A percentile compares a stretch with the other conserved stretches of the same genome.
phyloP scores from a whole-genome alignment of 2,888 invertebrate species.

The Crocallis elinguaria region DNA sequence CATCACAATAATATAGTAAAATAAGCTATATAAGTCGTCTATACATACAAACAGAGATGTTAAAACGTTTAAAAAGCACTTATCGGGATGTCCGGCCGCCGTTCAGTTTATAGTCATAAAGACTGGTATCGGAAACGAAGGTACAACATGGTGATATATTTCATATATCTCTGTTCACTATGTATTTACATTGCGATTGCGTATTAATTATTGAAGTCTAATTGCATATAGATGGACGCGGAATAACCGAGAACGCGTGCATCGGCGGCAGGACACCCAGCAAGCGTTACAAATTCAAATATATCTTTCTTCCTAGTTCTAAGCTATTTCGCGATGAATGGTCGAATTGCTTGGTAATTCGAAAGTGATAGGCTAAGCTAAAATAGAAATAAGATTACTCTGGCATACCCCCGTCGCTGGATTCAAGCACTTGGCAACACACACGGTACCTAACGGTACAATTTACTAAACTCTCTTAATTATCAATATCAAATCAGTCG shows the following conservation, averaged over 20 bases:
- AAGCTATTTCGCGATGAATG: slow-evolving; percentile 84
- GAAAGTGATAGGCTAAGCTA: slow-evolving; percentile 71
- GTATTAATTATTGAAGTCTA: slow-evolving; percentile 41
- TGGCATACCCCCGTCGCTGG: slow-evolving; percentile 69
- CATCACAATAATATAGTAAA: slow-evolving; percentile 79
- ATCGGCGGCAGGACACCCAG: slow-evolving; percentile 58
- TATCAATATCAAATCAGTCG: slow-evolving; percentile 74
- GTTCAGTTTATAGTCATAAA: slow-evolving; percentile 70
- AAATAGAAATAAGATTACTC: slow-evolving; percentile 74
- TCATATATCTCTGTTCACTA: slow-evolving; percentile 65
- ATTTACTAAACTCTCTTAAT: slow-evolving; percentile 70
- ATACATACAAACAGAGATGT: slow-evolving; percentile 79
- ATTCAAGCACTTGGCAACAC: slow-evolving; percentile 71
- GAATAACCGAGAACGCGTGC: slow-evolving; percentile 55
- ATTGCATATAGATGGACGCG: slow-evolving; percentile 54
- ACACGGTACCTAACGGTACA: slow-evolving; percentile 69
- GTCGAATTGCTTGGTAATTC: slow-evolving; percentile 83
- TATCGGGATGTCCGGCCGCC: slow-evolving; percentile 58
- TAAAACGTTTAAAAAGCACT: slow-evolving; percentile 65
- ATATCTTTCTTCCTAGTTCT: slow-evolving; percentile 73
- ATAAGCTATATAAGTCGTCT: slow-evolving; percentile 79
- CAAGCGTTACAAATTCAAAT: slow-evolving; percentile 68
- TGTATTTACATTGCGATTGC: slow-evolving; percentile 18
- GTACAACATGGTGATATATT: slow-evolving; percentile 63
- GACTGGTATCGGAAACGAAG: slow-evolving; percentile 56